Base-by-base conservation (phyloP, 2,888 invertebrate species). In the Apodemia zela region DNA sequence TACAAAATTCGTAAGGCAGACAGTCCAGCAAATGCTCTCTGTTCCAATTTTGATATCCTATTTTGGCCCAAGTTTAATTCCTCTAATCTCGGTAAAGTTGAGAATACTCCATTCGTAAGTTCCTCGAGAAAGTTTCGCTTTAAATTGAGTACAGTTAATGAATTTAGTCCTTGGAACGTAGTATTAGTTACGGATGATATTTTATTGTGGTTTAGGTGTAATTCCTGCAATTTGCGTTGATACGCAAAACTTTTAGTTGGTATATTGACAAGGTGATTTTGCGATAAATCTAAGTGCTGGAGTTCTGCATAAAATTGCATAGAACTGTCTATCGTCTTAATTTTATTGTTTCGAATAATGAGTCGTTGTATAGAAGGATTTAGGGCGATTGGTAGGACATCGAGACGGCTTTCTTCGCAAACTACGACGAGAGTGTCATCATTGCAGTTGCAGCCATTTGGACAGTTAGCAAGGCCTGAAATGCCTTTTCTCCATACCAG, bases 331-430 rank as follows among this genome's bases (percentile, higher is more conserved):
- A 97, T 96, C 17, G 96, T 96, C 82, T 96, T 97, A 75, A 97
- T 97, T 76, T 95, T 95, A 84, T 97, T 97, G 83, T 96, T 96
- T 75, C 95, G 94, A 68, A 97, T 94, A 72, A 97, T 95, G 75
- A 97, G 93, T 63, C 97, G 93, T 80, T 96, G 96, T 69, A 97
- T 97, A 75, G 96, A 96, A 51, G 98, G 98, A 89, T 98, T 98
- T 69, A 98, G 92, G 3, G 97, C 96, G 76, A 98, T 98, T 67
- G 98, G 98, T 67, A 98, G 94, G 63, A 97, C 97, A 87, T 97
- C 97, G 67, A 98, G 93, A 72, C 96, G 96, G 78, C 97, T 97
- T 79, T 95, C 95, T 73, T 96, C 95, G 87, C 98, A 98, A 71
- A 95, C 95, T 60, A 97, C 98, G 65, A 96, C 95, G 71, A 97